A percentile compares a stretch with the other conserved stretches of the same genome.
phyloP scores from a whole-genome alignment of 2,797 vertebrate genomes.

The Tokudaia tokunoshimensis region DNA sequence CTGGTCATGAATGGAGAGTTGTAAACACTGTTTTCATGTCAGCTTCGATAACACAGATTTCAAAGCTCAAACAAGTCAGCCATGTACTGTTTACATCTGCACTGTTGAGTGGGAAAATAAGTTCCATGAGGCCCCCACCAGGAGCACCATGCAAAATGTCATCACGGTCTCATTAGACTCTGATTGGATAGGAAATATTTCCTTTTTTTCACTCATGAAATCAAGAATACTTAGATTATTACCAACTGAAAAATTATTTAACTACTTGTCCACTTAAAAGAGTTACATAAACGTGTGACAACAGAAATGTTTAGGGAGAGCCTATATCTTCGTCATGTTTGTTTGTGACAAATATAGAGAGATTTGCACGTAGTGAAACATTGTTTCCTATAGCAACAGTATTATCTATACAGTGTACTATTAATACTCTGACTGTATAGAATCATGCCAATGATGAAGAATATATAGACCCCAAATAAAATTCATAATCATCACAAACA shows the following conservation, averaged over 20 bases:
- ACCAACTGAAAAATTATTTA: background rate
- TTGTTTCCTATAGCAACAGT: background rate
- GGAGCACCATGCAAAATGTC: constrained; percentile 78
- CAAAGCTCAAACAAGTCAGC: constrained; percentile 71
- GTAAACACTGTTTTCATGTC: constrained; percentile 68
- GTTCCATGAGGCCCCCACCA: constrained; percentile 70
- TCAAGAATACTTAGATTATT: constrained; percentile 9
- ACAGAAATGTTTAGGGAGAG: background rate
- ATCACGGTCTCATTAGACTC: constrained; percentile 75
- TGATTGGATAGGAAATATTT: constrained; percentile 78
- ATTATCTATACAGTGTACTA: background rate
- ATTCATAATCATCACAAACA: constrained; percentile 8
- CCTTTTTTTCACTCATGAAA: background rate
- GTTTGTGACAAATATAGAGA: constrained; percentile 34
- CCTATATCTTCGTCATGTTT: background rate
- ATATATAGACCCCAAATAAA: constrained; percentile 8
- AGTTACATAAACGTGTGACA: background rate
- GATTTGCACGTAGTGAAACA: background rate
- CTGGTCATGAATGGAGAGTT: constrained; percentile 76
- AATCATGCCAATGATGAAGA: background rate
- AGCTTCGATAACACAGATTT: constrained; percentile 77
- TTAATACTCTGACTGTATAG: background rate
- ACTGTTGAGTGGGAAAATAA: constrained; percentile 82
- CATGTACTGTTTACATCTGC: constrained; percentile 84
- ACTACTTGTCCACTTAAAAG: background rate